Evolutionary conservation across 2,888 invertebrate species (phyloP), one percentile per base, ranked within the genome.

Genomic region (Epirrhoe alternata): DNA sequence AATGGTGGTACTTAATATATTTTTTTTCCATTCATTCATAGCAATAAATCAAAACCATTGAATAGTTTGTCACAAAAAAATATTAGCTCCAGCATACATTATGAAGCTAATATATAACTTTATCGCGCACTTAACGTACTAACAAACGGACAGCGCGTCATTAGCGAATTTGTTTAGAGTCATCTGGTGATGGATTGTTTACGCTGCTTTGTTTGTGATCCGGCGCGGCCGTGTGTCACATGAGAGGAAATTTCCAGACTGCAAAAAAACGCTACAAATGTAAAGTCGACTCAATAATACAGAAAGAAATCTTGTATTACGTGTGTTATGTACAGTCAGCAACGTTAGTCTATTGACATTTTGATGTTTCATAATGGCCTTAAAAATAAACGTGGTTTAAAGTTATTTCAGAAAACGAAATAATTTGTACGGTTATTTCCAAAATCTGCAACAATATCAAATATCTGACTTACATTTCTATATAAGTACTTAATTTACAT

Each of bases 141-240:
- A 70, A 66, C 63, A 62, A 50, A 59, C 60, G 63, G 54, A 50
- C 59, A 55, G 51, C 35, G 68, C 73, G 72, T 74, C 72, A 76
- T 68, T 75, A 69, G 73, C 69, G 77, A 80, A 83, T 83, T 83
- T 81, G 79, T 78, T 75, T 74, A 76, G 72, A 80, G 77, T 76
- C 78, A 74, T 65, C 77, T 71, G 67, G 66, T 86, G 86, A 86
- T 86, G 79, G 81, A 86, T 86, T 73, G 77, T 76, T 81, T 77
- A 71, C 62, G 62, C 62, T 42, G 17, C 50, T 68, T 70, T 71
- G 70, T 69, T 71, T 77, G 78, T 76, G 70, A 74, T 73, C 60
- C 74, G 61, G 62, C 61, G 17, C 59, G 66, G 60, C 65, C 65
- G 64, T 72, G 74, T 73, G 74, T 73, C 77, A 79, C 77, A 74